Base-by-base conservation (phyloP, 2,113 vertebrate species). In the Melospiza melodia region DNA sequence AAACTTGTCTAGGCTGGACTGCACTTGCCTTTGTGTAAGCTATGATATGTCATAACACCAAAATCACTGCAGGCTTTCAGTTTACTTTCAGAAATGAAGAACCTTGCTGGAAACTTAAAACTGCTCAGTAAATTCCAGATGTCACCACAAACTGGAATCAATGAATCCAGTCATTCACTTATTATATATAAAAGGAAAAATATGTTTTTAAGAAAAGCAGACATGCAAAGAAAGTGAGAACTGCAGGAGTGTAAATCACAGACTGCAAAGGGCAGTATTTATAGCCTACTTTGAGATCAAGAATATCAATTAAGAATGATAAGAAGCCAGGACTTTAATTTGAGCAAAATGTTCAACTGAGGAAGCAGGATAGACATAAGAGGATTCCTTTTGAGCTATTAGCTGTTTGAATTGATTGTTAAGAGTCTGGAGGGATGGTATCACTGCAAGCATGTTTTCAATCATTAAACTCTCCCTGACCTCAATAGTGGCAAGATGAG, bases 391-490 rank as follows among this genome's bases (percentile, higher is more conserved):
- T 46, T 93, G 83, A 91, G 61, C 41, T 73, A 89, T 87, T 80
- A 90, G 63, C 87, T 84, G 48, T 74, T 86, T 89, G 41, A 75
- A 86, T 74, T 68, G 35, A 75, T 67, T 71, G 82, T 63, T 84
- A 62, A 44, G 49, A 71, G n/a, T 63, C 63, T 33, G 75, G 57
- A 74, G 27, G 57, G 41, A 44, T 37, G 16, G 39, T 87, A 77
- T 39, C 78, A 61, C 27, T 77, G 46, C 30, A 87, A 81, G 68
- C 3, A 31, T 61, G 57, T 89, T 95, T 73, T 88, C 77, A 78
- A 54, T 91, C 80, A 80, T 22, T 89, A 82, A 89, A 87, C 43
- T 94, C 62, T 66, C 46, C 49, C 27, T 91, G 91, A 85, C 84
- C 74, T 71, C 71, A 72, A 14, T 1, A 83, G 48, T 33, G 54